Conservation (phyloP, 2,797 vertebrate species). For the Clamator glandarius region DNA sequence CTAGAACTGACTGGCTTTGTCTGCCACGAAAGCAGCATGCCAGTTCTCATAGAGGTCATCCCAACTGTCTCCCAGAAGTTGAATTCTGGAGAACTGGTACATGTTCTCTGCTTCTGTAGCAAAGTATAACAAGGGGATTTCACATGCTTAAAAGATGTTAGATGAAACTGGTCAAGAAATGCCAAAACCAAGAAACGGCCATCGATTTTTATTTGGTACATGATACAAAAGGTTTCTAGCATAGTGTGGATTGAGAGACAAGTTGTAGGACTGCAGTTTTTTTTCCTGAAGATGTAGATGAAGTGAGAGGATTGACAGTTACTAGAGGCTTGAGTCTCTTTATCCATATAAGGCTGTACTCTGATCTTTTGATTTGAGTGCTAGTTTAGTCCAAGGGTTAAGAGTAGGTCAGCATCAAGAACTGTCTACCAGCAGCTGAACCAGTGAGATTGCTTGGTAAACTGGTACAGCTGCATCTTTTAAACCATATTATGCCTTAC, state of each 20-base stretch:
- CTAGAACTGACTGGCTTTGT: not conserved
- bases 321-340: not conserved
- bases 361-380: not conserved
- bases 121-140: not conserved
- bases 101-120: not conserved
- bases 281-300: not conserved
- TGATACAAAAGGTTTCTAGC: not conserved
- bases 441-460: not conserved
- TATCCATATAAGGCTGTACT: not conserved
- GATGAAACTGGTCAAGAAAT: not conserved
- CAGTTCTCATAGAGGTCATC: not conserved
- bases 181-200: not conserved
- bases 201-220: not conserved
- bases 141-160: not conserved
- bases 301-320: not conserved
- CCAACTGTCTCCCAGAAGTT: not conserved
- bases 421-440: not conserved
- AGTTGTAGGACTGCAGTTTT: not conserved
- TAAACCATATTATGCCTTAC: not conserved
- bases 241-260: not conserved
- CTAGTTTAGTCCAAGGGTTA: not conserved
- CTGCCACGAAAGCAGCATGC: not conserved
- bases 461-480: not conserved
- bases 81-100: not conserved
- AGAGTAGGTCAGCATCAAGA: not conserved